Evolutionary conservation across 2,113 vertebrate species (phyloP).

Genomic region (Ancistrus triradiatus): DNA sequence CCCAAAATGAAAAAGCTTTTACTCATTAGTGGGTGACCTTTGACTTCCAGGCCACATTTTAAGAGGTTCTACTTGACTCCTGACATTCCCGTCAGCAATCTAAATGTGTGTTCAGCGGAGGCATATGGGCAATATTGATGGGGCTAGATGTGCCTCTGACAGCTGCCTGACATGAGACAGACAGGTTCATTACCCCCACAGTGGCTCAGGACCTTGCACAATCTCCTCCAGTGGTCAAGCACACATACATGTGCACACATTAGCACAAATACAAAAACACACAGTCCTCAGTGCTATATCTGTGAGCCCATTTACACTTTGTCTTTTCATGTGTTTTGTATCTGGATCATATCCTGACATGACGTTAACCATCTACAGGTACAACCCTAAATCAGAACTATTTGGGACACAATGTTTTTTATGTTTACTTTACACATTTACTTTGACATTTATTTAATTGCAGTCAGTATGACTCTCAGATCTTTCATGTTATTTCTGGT

Average conservation of each 20-base stretch:
- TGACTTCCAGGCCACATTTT: constrained; percentile 70
- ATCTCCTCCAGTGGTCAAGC: constrained; percentile 4
- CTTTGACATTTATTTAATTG: too few relatives aligned
- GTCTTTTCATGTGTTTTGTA: not conserved
- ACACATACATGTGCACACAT: constrained; percentile 33
- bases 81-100: constrained; percentile 73
- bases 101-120: constrained; percentile 57
- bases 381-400: too few relatives aligned
- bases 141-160: constrained; percentile 59
- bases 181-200: constrained; percentile 64
- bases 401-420: too few relatives aligned
- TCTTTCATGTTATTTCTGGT: too few relatives aligned
- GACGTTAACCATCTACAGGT: too few relatives aligned
- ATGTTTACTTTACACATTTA: too few relatives aligned
- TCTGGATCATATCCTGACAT: too few relatives aligned
- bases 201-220: not conserved
- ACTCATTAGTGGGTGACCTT: constrained; percentile 72
- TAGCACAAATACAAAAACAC: too few relatives aligned
- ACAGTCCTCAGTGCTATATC: constrained; percentile 2
- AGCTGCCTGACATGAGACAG: constrained; percentile 64
- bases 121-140: constrained; percentile 55
- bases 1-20: constrained; percentile 67
- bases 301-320: not conserved
- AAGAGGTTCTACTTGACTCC: constrained; percentile 77
- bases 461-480: too few relatives aligned